Percentiles rank a stretch among this genome's conserved stretches.
Conservation (phyloP, 2,888 invertebrate species). For the Bellardia bayeri region DNA sequence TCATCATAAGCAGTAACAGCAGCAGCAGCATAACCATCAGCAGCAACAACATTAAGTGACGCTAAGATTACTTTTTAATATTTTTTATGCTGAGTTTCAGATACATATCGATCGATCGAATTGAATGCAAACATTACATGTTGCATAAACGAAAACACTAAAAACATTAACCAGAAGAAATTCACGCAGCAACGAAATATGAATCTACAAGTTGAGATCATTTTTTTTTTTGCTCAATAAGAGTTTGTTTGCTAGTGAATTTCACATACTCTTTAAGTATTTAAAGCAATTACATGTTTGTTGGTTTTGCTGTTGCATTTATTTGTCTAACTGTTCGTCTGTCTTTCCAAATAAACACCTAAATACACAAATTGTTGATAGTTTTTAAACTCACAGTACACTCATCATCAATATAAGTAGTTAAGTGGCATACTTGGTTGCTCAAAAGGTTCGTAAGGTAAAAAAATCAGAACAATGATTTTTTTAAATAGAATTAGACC, state of each 20-base stretch:
- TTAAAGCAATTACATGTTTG: conserved; percentile 48
- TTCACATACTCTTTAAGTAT: conserved; percentile 49
- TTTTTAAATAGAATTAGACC: no score
- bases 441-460: neutral
- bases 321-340: conserved; percentile 8
- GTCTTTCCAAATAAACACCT: conserved; percentile 52
- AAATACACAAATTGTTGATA: conserved; percentile 46
- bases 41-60: conserved; percentile 44
- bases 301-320: conserved; percentile 2
- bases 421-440: neutral
- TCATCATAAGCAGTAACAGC: conserved; percentile 13
- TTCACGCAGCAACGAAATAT: neutral
- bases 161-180: conserved; percentile 8
- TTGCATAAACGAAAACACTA: conserved; percentile 6
- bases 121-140: conserved; percentile 44
- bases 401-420: neutral
- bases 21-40: neutral
- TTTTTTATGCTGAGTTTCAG: conserved; percentile 37
- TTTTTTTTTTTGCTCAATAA: conserved; percentile 12
- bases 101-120: conserved; percentile 33
- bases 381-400: conserved; percentile 12
- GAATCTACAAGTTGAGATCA: conserved; percentile 41
- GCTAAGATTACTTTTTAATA: conserved; percentile 65
- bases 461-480: no score
- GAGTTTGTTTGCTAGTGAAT: conserved; percentile 9